These are phyloP conservation scores for Athetis lepigone DNA, from an alignment of 2,888 invertebrate species.

Conservation along the genomic window DNA sequence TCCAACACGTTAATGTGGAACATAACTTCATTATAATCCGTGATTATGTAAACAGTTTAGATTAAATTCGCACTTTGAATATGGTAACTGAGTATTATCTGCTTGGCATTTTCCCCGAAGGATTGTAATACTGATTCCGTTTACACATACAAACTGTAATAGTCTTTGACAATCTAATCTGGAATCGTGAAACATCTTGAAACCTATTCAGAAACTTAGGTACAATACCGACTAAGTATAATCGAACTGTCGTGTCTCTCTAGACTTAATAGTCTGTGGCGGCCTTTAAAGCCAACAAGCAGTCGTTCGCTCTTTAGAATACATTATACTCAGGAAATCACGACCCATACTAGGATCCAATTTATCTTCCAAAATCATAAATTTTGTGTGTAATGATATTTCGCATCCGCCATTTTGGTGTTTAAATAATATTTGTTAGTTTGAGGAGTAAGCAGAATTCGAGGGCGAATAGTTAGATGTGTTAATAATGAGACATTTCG, in stretches of 20 bases:
- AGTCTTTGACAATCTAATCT: conserved; percentile 42
- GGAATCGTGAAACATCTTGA: conserved; percentile 39
- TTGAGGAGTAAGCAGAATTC: conserved; percentile 25
- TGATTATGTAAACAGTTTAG: conserved; percentile 47
- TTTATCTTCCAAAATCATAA: conserved; percentile 89
- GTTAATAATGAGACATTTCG: neutral
- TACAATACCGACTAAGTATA: conserved; percentile 42
- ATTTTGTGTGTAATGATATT: conserved; percentile 86
- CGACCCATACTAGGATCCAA: conserved; percentile 84
- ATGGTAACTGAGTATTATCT: conserved; percentile 12
- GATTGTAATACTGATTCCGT: conserved; percentile 5
- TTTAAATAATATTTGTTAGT: conserved; percentile 60
- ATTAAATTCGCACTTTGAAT: conserved; percentile 16
- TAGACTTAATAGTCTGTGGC: conserved; percentile 77
- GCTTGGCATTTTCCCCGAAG: conserved; percentile 11
- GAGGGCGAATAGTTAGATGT: conserved; percentile 15
- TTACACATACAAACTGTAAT: conserved; percentile 27
- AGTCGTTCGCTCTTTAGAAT: conserved; percentile 81
- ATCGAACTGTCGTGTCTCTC: conserved; percentile 70
- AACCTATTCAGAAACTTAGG: conserved; percentile 38
- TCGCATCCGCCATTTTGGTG: conserved; percentile 80
- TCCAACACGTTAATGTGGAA: conserved; percentile 33
- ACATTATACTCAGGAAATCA: conserved; percentile 89
- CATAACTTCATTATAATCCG: conserved; percentile 45
- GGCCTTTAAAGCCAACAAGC: conserved; percentile 77